A percentile compares a stretch with the other conserved stretches of the same genome.
Conservation (phyloP, 2,113 vertebrate genomes). For the Siphamia tubifer region DNA sequence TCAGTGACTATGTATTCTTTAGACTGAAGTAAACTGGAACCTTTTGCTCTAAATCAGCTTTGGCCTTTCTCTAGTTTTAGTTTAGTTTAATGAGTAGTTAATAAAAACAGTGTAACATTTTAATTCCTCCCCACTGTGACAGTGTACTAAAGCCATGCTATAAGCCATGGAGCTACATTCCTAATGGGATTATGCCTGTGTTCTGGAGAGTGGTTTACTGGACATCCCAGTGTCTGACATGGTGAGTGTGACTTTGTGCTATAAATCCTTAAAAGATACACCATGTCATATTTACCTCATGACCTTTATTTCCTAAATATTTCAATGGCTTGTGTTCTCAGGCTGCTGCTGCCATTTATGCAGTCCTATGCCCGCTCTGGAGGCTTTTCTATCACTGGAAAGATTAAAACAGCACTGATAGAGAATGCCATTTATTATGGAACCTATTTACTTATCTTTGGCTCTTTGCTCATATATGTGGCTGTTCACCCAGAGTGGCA, state of each 20-base stretch:
- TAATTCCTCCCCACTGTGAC: not conserved
- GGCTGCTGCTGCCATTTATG: constrained; percentile 98
- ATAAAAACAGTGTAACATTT: not conserved
- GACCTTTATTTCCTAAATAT: not conserved
- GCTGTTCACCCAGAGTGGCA: constrained; percentile 89
- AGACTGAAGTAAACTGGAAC: too few species aligned
- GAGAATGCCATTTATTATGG: constrained; percentile 98
- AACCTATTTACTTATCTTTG: constrained; percentile 95
- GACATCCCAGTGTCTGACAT: constrained; percentile 98
- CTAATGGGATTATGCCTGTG: constrained; percentile 94
- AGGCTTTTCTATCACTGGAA: constrained; percentile 96
- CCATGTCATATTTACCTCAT: too few species aligned
- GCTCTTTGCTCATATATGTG: constrained; percentile 97
- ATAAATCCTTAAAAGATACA: not conserved
- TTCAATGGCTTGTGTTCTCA: constrained; percentile 48
- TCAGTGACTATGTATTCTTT: too few species aligned
- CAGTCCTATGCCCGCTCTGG: constrained; percentile 97
- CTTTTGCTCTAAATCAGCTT: too few species aligned
- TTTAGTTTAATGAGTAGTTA: not conserved
- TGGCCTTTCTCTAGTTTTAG: not conserved
- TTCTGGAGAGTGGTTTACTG: constrained; percentile 99
- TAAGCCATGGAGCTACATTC: constrained; percentile 98
- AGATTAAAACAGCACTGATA: constrained; percentile 95
- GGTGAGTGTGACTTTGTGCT: constrained; percentile 75
- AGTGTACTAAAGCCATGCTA: constrained; percentile 78